Base-by-base conservation (phyloP, 2,113 vertebrate species). In the Trochalopteron elliotii region DNA sequence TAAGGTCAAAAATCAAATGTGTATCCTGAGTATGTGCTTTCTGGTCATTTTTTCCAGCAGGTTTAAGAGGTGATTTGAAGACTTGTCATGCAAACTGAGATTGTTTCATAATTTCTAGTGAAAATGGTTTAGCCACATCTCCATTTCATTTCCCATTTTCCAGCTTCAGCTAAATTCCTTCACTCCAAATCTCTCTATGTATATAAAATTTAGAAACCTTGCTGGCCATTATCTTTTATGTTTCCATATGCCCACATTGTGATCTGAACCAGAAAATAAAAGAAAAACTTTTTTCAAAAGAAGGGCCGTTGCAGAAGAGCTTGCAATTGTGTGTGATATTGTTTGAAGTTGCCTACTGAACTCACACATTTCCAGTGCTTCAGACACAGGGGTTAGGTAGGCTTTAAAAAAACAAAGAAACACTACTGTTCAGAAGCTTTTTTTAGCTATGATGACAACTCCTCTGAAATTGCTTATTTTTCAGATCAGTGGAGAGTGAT, bases 381-480 rank as follows among this genome's bases (percentile, higher is more conserved):
- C 80, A 95, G 63, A 92, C 91, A 64, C 27, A 83, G n/a, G 50
- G 87, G 74, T 90, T 79, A 93, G 92, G 90, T 86, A 79, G 76
- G 93, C 96, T 93, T 76, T 93, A 33, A 68, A 60, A 40, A 79
- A 49, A 65, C 61, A 95, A 90, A 56, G 11, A 82, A 91, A 40
- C 50, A 94, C 49, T 24, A 15, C 56, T 88, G 55, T 85, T 95
- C 87, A 94, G 77, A 97, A 92, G 76, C 70, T 87, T 97, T 97
- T 89, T 88, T 71, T 87, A 83, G 91, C 94, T 97, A 94, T 96
- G 79, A 92, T 96, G 96, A 95, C 81, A 96, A 90, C 67, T 94
- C 83, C 81, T 95, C 91, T 93, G 91, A 93, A 98, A 97, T 89
- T 97, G 91, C 95, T 98, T 97, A 97, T 98, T 98, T 98, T 95